Evolutionary conservation across 2,888 invertebrate genomes (phyloP), one percentile per base, ranked within the genome.

Genomic region (Drosophila neutralis): DNA sequence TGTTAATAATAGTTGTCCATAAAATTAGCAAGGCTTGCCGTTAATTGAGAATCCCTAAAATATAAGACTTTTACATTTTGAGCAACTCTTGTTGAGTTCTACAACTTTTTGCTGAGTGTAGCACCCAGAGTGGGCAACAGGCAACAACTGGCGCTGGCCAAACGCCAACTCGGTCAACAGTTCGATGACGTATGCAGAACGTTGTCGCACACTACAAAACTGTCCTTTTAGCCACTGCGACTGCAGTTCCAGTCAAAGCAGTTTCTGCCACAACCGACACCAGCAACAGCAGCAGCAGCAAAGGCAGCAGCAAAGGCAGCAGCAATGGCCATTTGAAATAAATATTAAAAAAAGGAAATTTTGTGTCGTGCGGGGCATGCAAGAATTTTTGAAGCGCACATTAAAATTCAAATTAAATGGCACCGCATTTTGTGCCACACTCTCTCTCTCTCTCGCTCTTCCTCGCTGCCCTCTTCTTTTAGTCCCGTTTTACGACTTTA

Each of bases 171-270:
- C 90, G 86, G 90, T 83, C 86, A 90, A 83, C 86, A 90, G 90
- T 90, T 90, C 86, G 86, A 86, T 86, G 86, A 86, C 86, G 86
- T 88, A 90, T 87, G 90, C 90, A 90, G 84, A 86, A 57, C 66
- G 69, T 70, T 78, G 76, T 73, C 77, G 45, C 45, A 45, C 45
- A 56, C 82, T 69, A 72, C 35, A 51, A 45, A 45, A 5, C 51
- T 57, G 66, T 67, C 42, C 78, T 45, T 62, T 61, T 57, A 49
- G 45, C 57, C 59, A 52, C 13, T 49, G 38, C n/a, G 73, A 67
- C 68, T 62, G 73, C 73, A 73, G 73, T 58, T 52, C 54, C 59
- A 73, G 73, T 67, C 59, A 42, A 33, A 36, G 24, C 38, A 49
- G 24, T 36, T 27, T 24, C 24, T 18, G 36, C n/a, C 33, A 53